These are phyloP conservation scores for Timema podura DNA, from an alignment of 2,888 invertebrate species.

Conservation along the genomic window DNA sequence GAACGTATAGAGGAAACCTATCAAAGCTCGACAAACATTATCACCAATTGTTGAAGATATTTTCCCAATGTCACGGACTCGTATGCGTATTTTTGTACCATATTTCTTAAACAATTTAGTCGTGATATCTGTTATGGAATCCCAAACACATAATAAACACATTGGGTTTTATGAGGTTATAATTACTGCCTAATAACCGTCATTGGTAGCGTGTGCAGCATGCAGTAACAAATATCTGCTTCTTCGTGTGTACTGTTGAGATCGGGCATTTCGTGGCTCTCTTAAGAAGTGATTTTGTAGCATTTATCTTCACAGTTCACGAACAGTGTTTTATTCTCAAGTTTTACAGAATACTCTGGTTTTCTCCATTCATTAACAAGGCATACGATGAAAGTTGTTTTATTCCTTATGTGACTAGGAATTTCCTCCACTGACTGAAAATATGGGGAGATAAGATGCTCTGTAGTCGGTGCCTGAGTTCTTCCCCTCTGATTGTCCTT, in stretches of 20 bases:
- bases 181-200: background rate
- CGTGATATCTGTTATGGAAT: background rate
- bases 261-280: background rate
- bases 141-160: background rate
- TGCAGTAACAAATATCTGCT: background rate
- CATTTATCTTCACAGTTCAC: background rate
- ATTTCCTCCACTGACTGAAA: constrained; percentile 1
- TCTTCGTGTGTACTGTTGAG: background rate
- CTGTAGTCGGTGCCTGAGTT: background rate
- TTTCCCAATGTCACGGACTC: background rate
- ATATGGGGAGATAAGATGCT: background rate
- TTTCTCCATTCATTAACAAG: background rate
- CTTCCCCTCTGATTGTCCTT: background rate
- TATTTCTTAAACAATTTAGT: background rate
- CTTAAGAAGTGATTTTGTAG: background rate
- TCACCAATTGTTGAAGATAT: background rate
- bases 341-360: background rate
- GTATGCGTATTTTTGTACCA: background rate
- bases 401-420: constrained; percentile 3
- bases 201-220: background rate
- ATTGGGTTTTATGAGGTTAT: constrained; percentile 1
- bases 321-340: background rate
- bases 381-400: background rate
- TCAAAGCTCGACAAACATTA: background rate
- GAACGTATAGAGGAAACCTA: background rate